These are phyloP conservation scores for Daktulosphaira vitifoliae DNA, from an alignment of 1,140 invertebrate species.

Conservation along the genomic window DNA sequence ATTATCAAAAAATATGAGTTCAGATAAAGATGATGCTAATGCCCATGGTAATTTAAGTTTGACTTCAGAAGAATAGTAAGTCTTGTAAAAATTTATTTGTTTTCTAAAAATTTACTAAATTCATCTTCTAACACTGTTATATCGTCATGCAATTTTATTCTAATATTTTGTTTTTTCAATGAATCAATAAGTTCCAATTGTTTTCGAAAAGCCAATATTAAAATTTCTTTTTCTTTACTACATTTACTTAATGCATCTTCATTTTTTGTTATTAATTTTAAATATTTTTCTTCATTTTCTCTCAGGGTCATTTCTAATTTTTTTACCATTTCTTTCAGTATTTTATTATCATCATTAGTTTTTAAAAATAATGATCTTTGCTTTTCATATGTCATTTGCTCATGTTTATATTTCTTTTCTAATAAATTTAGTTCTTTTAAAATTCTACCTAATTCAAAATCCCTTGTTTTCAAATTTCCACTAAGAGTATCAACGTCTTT, in stretches of 20 bases:
- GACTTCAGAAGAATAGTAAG: slow-evolving; percentile 28
- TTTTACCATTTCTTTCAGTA: not conserved
- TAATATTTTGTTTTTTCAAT: slow-evolving; percentile 1
- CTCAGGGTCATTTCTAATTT: not conserved
- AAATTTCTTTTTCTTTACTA: not conserved
- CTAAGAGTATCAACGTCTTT: not conserved
- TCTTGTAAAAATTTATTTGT: not conserved
- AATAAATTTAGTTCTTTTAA: not conserved
- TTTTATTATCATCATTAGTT: not conserved
- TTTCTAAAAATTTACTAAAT: slow-evolving; percentile 11
- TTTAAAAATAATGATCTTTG: not conserved
- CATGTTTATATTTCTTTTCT: slow-evolving; percentile 8
- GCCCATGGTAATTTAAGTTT: not conserved
- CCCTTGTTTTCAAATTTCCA: slow-evolving; percentile 2
- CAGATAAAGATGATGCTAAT: not conserved
- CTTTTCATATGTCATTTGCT: slow-evolving; percentile 12
- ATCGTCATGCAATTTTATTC: slow-evolving; percentile 7
- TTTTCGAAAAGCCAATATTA: slow-evolving; percentile 15
- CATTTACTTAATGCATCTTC: not conserved
- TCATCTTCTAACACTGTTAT: slow-evolving; percentile 16
- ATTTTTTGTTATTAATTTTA: not conserved
- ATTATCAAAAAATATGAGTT: too few species aligned
- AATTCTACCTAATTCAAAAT: slow-evolving; percentile 3
- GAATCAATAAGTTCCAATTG: slow-evolving; percentile 24
- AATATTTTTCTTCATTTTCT: not conserved